Evolutionary conservation across 2,113 vertebrate genomes (phyloP), one percentile per base, ranked within the genome.

Genomic region (Cichladusa arquata): DNA sequence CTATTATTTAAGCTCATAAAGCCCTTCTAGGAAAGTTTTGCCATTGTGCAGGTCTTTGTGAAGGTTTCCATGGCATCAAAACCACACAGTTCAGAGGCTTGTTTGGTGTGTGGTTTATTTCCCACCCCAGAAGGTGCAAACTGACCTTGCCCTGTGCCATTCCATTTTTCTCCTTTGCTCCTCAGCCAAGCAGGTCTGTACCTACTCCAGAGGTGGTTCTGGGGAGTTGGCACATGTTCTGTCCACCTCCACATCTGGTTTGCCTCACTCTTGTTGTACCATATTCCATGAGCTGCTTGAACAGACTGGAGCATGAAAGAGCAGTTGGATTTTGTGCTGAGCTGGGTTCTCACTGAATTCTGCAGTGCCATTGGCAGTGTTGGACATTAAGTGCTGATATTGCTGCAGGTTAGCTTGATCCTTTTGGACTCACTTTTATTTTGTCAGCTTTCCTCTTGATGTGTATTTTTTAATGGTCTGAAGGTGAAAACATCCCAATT

Each of bases 221-320:
- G 47, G 45, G 50, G 56, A n/a, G 15, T 4, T 66, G 36, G 18
- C 42, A 13, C 12, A 0, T 18, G 5, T 47, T 36, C 34, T 82
- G 61, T 29, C 50, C 25, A 10, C 10, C 40, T 45, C 36, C 15
- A 14, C 1, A 33, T 8, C 45, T 61, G 44, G 13, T 25, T 69
- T 48, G 19, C 42, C 25, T 92, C 12, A 0, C 28, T 78, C n/a
- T 5, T 0, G 38, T 34, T 24, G 17, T 15, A 0, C 57, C 14
- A 2, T 3, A 1, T 48, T 65, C 36, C 12, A 2, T 7, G 71
- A 85, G 19, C 34, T 72, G 28, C 65, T 69, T 11, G 48, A 53
- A 7, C 24, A 47, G 42, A 2, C 20, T 19, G 69, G 25, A 34
- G 28, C 19, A 5, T 5, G 38, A 19, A 4, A 24, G 29, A 34